Base-by-base conservation (phyloP, 1,140 invertebrate species). In the Drosophila equinoxialis region DNA sequence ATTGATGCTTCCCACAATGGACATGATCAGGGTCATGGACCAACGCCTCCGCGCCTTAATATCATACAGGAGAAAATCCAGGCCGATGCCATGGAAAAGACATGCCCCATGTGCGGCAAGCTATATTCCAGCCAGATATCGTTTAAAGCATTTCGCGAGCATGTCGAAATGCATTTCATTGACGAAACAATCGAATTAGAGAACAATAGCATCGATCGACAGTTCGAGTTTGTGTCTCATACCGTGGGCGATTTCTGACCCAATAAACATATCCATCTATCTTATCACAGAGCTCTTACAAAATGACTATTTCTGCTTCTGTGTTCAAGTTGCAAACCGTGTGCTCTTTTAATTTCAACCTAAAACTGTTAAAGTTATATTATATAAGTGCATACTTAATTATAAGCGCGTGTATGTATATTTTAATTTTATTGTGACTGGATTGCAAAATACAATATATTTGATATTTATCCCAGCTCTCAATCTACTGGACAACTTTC, bases 101-200 rank as follows among this genome's bases (percentile, higher is more conserved):
- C 93, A 30, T 94, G 93, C 64, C 93, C 93, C 20, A 91, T 94
- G 81, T 94, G 93, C 78, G 90, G 83, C 33, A 92, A 92, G 81
- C 65, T 81, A 4, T 93, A 92, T 71, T 71, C 72, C 6, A 90
- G 85, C 72, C 85, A 90, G 64, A 67, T 91, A 13, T 72, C 90
- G 11, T 93, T 93, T 68, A 81, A 87, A 59, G 81, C 90, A 5
- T 93, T 93, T 66, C 82, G 90, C 11, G 79, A 90, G 60, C 93
- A 94, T 82, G 93, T 94, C 6, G 92, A 93, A 72, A 91, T 90
- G 72, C 93, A 93, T 84, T 93, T 94, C 62, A 82, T 89, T 66
- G 92, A 91, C 37, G 91, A 92, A 1, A 61, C 73, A 13, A 48
- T 74, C 1, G 81, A 91, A 1, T 14, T 74, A 11, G 77, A 77